phyloP scores from a whole-genome alignment of 2,888 invertebrate genomes.

The Chromoteleia sp. region DNA sequence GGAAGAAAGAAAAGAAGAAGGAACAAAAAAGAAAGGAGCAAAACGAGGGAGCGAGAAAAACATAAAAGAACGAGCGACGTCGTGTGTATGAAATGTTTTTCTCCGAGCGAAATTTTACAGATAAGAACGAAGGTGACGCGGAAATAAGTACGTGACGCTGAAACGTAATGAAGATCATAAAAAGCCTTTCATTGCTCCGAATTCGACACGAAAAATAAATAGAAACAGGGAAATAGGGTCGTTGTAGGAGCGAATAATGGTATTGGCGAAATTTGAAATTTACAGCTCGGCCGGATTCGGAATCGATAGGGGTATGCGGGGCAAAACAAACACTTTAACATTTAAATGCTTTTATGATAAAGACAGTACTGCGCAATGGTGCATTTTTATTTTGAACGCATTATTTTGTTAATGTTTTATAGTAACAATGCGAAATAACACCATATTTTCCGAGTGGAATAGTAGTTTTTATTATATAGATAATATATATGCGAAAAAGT shows the following conservation, averaged over 20 bases:
- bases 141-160: constrained; percentile 57
- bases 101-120: constrained; percentile 44
- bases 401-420: too few relatives aligned
- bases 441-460: too few relatives aligned
- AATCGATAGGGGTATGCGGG: too few relatives aligned
- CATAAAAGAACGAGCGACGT: constrained; percentile 23
- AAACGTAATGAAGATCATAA: constrained; percentile 56
- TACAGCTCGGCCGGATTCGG: neutral
- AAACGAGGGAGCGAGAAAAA: constrained; percentile 13
- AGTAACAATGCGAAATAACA: too few relatives aligned
- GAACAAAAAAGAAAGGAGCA: neutral
- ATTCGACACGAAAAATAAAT: constrained; percentile 35
- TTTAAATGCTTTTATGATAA: too few relatives aligned
- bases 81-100: constrained; percentile 45
- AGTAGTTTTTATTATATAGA: too few relatives aligned
- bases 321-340: too few relatives aligned
- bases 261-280: constrained; percentile 35
- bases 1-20: constrained; percentile 7
- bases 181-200: constrained; percentile 43
- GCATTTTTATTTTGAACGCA: too few relatives aligned
- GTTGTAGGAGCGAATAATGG: constrained; percentile 33
- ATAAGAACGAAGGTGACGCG: constrained; percentile 53
- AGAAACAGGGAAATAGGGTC: constrained; percentile 42
- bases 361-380: too few relatives aligned
- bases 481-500: too few relatives aligned